Base-by-base conservation (phyloP, 2,888 invertebrate genomes). In the Meiosimyza platycephala region DNA sequence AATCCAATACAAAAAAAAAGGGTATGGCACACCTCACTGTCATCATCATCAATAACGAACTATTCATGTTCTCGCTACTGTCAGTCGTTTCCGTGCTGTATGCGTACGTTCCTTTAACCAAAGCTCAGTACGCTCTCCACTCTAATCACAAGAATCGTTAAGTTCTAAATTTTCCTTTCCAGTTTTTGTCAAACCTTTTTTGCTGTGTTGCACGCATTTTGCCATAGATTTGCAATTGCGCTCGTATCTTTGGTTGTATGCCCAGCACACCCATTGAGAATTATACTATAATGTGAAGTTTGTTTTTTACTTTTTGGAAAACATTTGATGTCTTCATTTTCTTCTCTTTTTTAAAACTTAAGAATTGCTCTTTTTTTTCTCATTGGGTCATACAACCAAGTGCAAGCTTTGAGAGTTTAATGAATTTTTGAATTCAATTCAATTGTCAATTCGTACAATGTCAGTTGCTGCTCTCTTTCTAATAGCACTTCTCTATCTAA, bases 31-130 rank as follows among this genome's bases (percentile, higher is more conserved):
- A 60, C 47, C 15, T 40, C 33, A 65, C 66, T 64, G 74, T 57
- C 71, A 77, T 65, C 78, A 80, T 80, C 82, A 81, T 79, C 79
- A 81, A 79, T 80, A 82, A 82, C 76, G 63, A 76, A 73, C 66
- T 55, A 60, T 55, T 72, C 63, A 66, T 66, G 69, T 54, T 47
- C 47, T 57, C 15, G 47, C 64, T 50, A 64, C 51, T 48, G 12
- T 47, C 67, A 67, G 54, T 47, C 22, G 18, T 40, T 62, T 51
- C 55, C 69, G 47, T 52, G 67, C 68, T 59, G 13, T 48, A 55
- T 33, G 28, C 48, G n/a, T 50, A 7, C 55, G 47, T 59, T 48
- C 12, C 22, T 40, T 40, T 40, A 40, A 40, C 40, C 40, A 40
- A 40, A 40, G 9, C 4, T 40, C 9, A 40, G 9, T 40, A 40